Evolutionary conservation across 2,113 vertebrate species (phyloP), one percentile per base, ranked within the genome.

Genomic region (Brachionichthys hirsutus): DNA sequence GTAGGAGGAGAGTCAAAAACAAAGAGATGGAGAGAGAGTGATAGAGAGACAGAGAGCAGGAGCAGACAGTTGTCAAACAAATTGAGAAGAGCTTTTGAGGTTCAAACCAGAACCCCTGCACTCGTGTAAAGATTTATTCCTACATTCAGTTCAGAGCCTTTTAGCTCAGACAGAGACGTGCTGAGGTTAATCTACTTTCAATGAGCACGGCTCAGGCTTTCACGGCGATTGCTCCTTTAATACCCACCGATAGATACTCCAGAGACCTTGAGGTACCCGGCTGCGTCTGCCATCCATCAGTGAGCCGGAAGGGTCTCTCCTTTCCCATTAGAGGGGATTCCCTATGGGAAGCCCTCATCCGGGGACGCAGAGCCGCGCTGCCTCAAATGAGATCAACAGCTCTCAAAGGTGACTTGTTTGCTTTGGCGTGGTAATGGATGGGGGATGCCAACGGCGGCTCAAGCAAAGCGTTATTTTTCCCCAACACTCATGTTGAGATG

Each of bases 261-360:
- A 17, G 59, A 75, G 57, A 55, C 24, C 20, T 1, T 34, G 59
- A 53, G 57, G 18, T 51, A 59, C 44, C 70, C 65, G 30, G 38
- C 45, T 68, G 65, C 57, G 64, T 9, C 7, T 0, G 41, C 36
- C 73, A 65, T 78, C 82, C 77, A 81, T 87, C 85, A 78, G 54
- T 68, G 52, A 34, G 36, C 42, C 61, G 67, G 77, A 78, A 53
- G 70, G 47, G 50, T 70, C 24, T 62, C 70, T 65, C 73, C 12
- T 34, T 42, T 35, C 4, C 44, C 77, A 81, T 85, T 77, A 80
- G 72, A 61, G 54, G 45, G 55, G 58, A 63, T 56, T 75, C 81
- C 81, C 79, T 70, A 18, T 51, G 71, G 75, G 80, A 83, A 47
- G 45, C 51, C 58, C 73, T 82, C 63, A 49, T 66, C 73, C 67